Evolutionary conservation across 2,888 invertebrate species (phyloP), one percentile per base, ranked within the genome.

Genomic region (Coleophora flavipennella): DNA sequence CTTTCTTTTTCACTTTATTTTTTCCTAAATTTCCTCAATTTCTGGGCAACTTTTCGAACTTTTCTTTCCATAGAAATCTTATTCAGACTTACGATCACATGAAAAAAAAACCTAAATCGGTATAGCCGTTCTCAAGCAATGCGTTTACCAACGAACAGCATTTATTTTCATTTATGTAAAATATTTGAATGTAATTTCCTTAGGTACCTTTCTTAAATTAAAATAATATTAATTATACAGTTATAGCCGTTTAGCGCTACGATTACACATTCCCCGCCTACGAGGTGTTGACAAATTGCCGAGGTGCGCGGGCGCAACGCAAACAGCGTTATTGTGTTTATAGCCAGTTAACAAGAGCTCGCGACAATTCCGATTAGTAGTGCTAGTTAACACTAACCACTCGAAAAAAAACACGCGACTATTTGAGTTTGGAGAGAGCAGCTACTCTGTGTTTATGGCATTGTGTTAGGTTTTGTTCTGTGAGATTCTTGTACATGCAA

Each of bases 291-390:
- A n/a, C 25, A 2, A 32, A 35, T n/a, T 29, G 9, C 27, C 68
- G 66, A 7, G 11, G 10, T 11, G 72, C 74, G 75, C 78, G 61
- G 69, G 72, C 81, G 70, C 73, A 62, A 43, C 43, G 56, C 71
- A 81, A 83, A 83, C 73, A 80, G 51, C 45, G 67, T 64, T 72
- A 80, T 78, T 84, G 81, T 84, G 83, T 84, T 83, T 84, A 84
- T 78, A 74, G 83, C 79, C 81, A 84, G 74, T 84, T 84, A 84
- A 84, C 83, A 62, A 71, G 60, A 61, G 49, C 53, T 68, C 55
- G 83, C 69, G 67, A 83, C 61, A 78, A 78, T 84, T 83, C 84
- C 73, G 77, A 81, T 42, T 42, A 42, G 36, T 36, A 36, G 38
- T 32, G 13, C 81, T 77, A 81, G 74, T 72, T 20, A 20, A 20